Base-by-base conservation (phyloP, 2,113 vertebrate species). In the Oryzias javanicus region DNA sequence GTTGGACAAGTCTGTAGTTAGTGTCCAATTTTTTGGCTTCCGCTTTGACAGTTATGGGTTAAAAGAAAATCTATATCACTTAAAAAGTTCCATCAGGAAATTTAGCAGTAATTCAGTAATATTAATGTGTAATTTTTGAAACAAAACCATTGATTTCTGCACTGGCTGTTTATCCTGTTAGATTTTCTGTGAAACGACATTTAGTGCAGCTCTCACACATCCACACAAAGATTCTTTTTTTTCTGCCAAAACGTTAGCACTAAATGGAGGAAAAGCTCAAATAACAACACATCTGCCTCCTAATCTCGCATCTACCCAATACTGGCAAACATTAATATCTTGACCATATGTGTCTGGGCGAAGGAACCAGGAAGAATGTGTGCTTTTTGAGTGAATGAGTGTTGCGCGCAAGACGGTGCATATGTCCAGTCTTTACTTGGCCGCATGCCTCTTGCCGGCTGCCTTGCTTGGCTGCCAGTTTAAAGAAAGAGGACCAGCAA, bases 381-480 rank as follows among this genome's bases (percentile, higher is more conserved):
- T 63, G 55, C 29, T 18, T 42, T 71, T 44, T 35, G 14, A 53
- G 17, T 63, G 40, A n/a, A 49, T 56, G 66, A 51, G 64, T 13
- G 45, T 40, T 63, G 49, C 62, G 29, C 54, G 58, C 19, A 67
- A 42, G 25, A 27, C 35, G 46, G 55, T 70, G 42, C 59, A 64
- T 57, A 74, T 76, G 74, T 78, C 54, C 60, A 55, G 60, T 24
- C 35, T 62, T 53, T 6, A 7, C 49, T 75, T 83, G 80, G 80
- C 73, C 63, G 47, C 27, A 24, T 59, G 59, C 74, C 63, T 62
- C 56, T 48, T 50, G 50, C 44, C 55, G 58, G 66, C 69, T 56
- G 54, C 64, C 55, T 61, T n/a, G 40, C 59, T 68, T 79, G 80
- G 67, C 73, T 68, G 69, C 61, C 59, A 70, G 71, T 69, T 81